Conservation (phyloP, 2,888 invertebrate species). For the Physocephala rufipes region DNA sequence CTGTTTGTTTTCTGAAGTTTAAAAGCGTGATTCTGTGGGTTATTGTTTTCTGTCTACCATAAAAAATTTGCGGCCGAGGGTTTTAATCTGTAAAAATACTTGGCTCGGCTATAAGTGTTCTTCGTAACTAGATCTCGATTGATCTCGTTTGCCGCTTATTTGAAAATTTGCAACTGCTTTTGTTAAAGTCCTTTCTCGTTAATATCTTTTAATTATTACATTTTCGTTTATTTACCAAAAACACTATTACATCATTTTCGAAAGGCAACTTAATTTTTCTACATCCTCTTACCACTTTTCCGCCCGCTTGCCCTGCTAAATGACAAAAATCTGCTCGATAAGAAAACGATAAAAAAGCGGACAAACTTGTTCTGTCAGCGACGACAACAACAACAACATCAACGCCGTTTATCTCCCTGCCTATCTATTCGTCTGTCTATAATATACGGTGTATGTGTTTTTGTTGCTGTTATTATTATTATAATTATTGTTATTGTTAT, state of each 20-base stretch:
- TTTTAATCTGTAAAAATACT: too few relatives aligned
- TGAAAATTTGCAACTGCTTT: too few relatives aligned
- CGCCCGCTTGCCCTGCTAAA: not conserved
- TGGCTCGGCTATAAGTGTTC: too few relatives aligned
- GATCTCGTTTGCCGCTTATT: too few relatives aligned
- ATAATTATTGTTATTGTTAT: not conserved
- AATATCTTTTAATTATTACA: not conserved
- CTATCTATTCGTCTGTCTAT: not conserved
- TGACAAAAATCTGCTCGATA: not conserved
- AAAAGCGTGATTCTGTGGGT: not conserved
- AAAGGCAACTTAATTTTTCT: conserved; percentile 20
- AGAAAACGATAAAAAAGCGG: conserved; percentile 4
- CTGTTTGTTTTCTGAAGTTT: too few relatives aligned
- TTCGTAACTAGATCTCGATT: too few relatives aligned
- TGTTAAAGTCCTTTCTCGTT: not conserved
- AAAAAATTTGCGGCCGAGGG: not conserved
- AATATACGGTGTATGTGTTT: not conserved
- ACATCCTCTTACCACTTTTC: not conserved
- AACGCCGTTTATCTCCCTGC: too few relatives aligned
- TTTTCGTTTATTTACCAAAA: not conserved
- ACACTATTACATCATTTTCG: conserved; percentile 12
- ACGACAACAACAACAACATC: not conserved
- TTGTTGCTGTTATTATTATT: too few relatives aligned
- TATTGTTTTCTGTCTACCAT: not conserved
- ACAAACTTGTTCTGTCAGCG: conserved; percentile 14